A percentile compares a stretch with the other conserved stretches of the same genome.
These are phyloP conservation scores for Lapara coniferarum DNA, from an alignment of 2,888 invertebrate genomes.

Conservation along the genomic window DNA sequence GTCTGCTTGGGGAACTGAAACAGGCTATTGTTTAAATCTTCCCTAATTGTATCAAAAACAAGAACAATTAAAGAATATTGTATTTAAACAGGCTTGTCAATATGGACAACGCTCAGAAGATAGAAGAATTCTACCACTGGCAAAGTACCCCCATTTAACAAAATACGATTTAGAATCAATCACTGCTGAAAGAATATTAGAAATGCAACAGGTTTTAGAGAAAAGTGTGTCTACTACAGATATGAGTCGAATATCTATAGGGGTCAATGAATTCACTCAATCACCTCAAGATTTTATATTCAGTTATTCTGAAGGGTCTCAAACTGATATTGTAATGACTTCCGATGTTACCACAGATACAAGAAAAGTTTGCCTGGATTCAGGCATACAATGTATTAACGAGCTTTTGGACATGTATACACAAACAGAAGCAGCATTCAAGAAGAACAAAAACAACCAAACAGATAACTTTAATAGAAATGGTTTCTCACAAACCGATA, in stretches of 20 bases:
- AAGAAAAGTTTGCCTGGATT: slow-evolving; percentile 68
- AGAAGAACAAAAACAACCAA: slow-evolving; percentile 70
- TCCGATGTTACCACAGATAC: slow-evolving; percentile 72
- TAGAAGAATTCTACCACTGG: slow-evolving; percentile 53
- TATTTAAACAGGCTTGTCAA: slow-evolving; percentile 79
- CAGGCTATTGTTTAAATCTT: slow-evolving; percentile 7
- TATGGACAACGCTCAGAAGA: slow-evolving; percentile 74
- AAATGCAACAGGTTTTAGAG: slow-evolving; percentile 75
- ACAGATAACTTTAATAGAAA: slow-evolving; percentile 54
- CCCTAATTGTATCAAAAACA: not conserved
- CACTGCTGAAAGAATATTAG: slow-evolving; percentile 50
- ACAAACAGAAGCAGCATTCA: slow-evolving; percentile 67
- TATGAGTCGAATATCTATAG: slow-evolving; percentile 64
- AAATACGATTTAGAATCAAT: slow-evolving; percentile 56
- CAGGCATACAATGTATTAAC: slow-evolving; percentile 63
- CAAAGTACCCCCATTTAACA: slow-evolving; percentile 47
- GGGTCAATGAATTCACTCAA: slow-evolving; percentile 68
- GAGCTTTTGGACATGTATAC: slow-evolving; percentile 67
- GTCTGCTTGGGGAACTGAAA: slow-evolving; percentile 5
- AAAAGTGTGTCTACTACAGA: slow-evolving; percentile 69
- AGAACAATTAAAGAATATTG: slow-evolving; percentile 48
- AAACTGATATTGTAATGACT: slow-evolving; percentile 70
- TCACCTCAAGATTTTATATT: slow-evolving; percentile 66
- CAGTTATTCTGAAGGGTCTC: slow-evolving; percentile 71
- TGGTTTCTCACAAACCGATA: slow-evolving; percentile 65